Conservation (phyloP, 2,888 invertebrate genomes). For the Epinotia nisella region DNA sequence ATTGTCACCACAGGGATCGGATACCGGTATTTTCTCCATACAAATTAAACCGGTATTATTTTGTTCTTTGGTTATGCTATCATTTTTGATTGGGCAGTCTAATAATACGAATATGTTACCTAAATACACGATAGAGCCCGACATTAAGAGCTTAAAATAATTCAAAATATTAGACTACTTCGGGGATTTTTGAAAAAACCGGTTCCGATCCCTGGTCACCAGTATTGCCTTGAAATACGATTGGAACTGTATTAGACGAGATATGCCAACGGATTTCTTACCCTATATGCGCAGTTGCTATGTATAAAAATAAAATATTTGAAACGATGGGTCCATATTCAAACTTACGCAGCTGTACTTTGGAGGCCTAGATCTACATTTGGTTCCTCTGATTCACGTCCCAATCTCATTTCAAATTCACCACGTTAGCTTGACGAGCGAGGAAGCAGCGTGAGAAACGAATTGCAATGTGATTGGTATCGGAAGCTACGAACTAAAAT, state of each 20-base stretch:
- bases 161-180: too few species aligned
- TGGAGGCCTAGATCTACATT: not conserved
- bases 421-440: not conserved
- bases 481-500: not conserved
- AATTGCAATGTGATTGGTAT: not conserved
- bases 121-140: too few species aligned
- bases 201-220: too few species aligned
- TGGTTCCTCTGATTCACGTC: not conserved
- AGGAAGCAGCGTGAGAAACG: not conserved
- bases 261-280: not conserved
- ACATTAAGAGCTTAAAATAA: too few species aligned
- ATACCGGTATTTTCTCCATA: too few species aligned
- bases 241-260: not conserved
- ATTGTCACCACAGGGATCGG: not conserved
- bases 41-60: too few species aligned
- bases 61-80: too few species aligned
- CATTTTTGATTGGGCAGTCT: too few species aligned
- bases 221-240: not conserved
- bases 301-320: not conserved
- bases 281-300: not conserved
- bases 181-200: too few species aligned
- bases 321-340: not conserved
- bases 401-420: not conserved
- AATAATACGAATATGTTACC: too few species aligned
- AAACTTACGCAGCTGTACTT: not conserved